Evolutionary conservation across 2,113 vertebrate species (phyloP).

Genomic region (Philantomba maxwellii): DNA sequence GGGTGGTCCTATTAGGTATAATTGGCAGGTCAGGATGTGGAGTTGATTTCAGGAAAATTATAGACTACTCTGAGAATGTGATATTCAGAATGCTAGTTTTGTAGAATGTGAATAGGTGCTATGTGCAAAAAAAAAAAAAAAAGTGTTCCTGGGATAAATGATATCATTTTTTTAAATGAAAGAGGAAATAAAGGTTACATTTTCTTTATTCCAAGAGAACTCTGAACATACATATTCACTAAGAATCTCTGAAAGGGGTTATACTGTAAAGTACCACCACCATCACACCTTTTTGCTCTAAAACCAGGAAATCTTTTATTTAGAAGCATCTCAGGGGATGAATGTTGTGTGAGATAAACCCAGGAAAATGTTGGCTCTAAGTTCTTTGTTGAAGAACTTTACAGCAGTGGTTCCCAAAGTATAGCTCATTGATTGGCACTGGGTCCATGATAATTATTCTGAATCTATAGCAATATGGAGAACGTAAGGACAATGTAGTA

Average conservation of each 20-base stretch:
- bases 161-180: neutral
- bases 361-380: neutral
- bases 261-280: neutral
- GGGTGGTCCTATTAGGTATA: neutral
- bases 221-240: neutral
- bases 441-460: fast-evolving
- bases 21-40: neutral
- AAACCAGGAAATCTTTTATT: neutral
- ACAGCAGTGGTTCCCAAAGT: neutral
- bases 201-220: neutral
- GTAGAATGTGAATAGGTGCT: neutral
- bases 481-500: neutral
- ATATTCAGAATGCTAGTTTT: neutral
- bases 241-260: neutral
- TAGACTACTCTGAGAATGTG: neutral
- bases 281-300: neutral
- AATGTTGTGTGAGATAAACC: neutral
- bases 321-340: neutral
- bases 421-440: neutral
- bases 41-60: neutral
- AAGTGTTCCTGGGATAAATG: neutral
- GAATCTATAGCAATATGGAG: neutral
- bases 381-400: neutral
- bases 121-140: neutral
- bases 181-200: neutral